These are phyloP conservation scores for Leptonema lineaticorne DNA, from an alignment of 1,140 invertebrate species.

Conservation along the genomic window DNA sequence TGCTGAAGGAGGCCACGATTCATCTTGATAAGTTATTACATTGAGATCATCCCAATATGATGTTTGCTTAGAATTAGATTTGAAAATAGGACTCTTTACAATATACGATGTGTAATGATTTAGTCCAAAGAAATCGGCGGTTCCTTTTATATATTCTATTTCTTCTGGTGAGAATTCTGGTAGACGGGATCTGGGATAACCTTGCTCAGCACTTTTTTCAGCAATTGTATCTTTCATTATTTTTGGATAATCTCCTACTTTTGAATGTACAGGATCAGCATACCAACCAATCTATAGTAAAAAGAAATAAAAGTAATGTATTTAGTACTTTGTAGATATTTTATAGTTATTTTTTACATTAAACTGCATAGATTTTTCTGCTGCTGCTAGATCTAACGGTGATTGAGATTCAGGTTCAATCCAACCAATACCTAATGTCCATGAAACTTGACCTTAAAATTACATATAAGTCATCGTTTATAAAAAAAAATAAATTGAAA, in stretches of 20 bases:
- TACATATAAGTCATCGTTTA: conserved; percentile 41
- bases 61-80: background rate
- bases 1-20: background rate
- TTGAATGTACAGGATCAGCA: conserved; percentile 62
- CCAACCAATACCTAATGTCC: conserved; percentile 54
- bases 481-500: background rate
- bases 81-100: background rate
- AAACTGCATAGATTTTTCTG: conserved; percentile 49
- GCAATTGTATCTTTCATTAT: conserved; percentile 59
- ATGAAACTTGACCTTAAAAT: conserved; percentile 52
- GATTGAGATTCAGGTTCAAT: conserved; percentile 49
- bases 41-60: conserved; percentile 43
- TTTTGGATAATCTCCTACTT: conserved; percentile 63
- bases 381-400: conserved; percentile 50
- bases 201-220: conserved; percentile 57
- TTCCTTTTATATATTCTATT: conserved; percentile 53
- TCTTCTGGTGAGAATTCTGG: conserved; percentile 54
- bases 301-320: too few species aligned
- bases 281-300: conserved; percentile 62
- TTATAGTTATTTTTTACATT: conserved; percentile 41
- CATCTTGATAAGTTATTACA: background rate
- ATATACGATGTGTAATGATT: conserved; percentile 67
- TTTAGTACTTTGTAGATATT: too few species aligned
- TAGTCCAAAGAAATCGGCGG: conserved; percentile 59
- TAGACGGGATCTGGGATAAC: conserved; percentile 55